Conservation (phyloP, 2,113 vertebrate genomes). For the Callaeas wilsoni region DNA sequence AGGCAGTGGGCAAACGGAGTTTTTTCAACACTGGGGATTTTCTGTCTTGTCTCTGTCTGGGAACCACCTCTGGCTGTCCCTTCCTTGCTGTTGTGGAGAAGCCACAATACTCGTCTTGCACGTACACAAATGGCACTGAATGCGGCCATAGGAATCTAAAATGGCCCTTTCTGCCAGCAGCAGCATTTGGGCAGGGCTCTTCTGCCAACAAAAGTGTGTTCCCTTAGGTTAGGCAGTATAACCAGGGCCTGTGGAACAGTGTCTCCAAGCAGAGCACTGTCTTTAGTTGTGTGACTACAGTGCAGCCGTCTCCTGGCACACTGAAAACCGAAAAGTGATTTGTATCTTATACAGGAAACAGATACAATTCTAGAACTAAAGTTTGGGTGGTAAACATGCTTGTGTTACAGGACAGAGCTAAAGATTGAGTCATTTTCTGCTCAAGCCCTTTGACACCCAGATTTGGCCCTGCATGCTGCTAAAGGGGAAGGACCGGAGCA, state of each 20-base stretch:
- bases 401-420: background rate
- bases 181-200: background rate
- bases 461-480: background rate
- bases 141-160: fast-evolving
- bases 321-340: background rate
- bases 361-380: background rate
- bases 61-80: background rate
- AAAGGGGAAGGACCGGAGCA: background rate
- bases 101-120: background rate
- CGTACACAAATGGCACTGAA: fast-evolving
- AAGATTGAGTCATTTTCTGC: background rate
- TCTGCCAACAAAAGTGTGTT: background rate
- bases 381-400: background rate
- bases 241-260: background rate
- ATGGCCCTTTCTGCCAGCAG: background rate
- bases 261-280: background rate
- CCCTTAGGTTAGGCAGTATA: background rate
- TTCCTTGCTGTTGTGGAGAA: background rate
- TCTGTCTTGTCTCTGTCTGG: background rate
- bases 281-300: background rate
- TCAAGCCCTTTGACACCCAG: background rate
- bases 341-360: background rate
- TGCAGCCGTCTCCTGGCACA: background rate
- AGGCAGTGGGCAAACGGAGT: background rate
- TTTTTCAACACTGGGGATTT: background rate